Base-by-base conservation (phyloP, 2,888 invertebrate species). In the Drosophila bunnanda region DNA sequence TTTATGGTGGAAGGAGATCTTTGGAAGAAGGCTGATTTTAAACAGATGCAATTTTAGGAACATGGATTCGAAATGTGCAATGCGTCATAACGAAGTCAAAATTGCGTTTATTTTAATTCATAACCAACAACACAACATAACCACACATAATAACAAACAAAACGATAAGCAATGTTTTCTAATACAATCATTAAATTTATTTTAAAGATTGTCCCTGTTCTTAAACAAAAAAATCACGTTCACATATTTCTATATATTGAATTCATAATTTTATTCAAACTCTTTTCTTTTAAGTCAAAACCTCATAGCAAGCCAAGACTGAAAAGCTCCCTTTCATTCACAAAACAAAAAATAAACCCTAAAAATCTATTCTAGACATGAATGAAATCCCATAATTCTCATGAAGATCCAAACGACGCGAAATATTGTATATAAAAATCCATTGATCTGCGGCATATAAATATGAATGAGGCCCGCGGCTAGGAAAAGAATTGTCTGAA, bases 401-500 rank as follows among this genome's bases (percentile, higher is more conserved):
- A 67, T 39, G 10, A 28, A 30, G 30, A 22, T 46, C 17, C 44
- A 44, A 36, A 22, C 22, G 13, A n/a, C 13, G 50, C 41, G 9
- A 50, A 65, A 67, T 54, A 48, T 32, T 8, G 20, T n/a, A 38
- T 38, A 54, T 52, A 54, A 38, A 66, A 39, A 55, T 55, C 67
- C 67, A 67, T 67, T 67, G 67, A 67, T 67, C 67, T 34, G 13
- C 38, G 7, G 38, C 68, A 67, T 67, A 67, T 67, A 55, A 67
- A 67, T 67, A 67, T 67, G 68, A 67, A 67, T 34, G 46, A 13
- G n/a, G 54, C 67, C 54, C 34, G 46, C 32, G 66, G 66, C 66
- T 13, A 50, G 50, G 32, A 25, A 67, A 9, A 67, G 66, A 66
- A 66, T 54, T 54, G 39, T 66, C 44, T 44, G 65, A 44, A 67